These are phyloP conservation scores for Plemyria rubiginata DNA, from an alignment of 2,888 invertebrate genomes.

Conservation along the genomic window DNA sequence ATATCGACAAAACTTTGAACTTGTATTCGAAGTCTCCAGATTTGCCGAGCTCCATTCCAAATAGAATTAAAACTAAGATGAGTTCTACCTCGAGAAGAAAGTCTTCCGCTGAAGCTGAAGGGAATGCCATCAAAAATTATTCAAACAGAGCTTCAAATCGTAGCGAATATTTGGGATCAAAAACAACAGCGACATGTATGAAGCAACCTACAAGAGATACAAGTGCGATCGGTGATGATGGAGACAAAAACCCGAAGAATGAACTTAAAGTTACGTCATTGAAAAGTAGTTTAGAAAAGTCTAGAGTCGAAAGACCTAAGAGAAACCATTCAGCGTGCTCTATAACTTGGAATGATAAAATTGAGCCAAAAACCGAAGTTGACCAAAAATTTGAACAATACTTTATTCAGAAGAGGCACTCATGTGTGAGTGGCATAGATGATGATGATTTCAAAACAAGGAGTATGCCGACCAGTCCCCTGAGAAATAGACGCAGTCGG, in stretches of 20 bases:
- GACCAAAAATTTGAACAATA: constrained; percentile 74
- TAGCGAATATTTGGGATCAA: constrained; percentile 36
- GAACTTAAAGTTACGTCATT: constrained; percentile 53
- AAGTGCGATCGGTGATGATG: constrained; percentile 38
- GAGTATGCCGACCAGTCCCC: constrained; percentile 86
- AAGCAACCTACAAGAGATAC: constrained; percentile 52
- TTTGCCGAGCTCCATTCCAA: constrained; percentile 33
- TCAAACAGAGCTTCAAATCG: constrained; percentile 33
- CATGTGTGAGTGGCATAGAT: constrained; percentile 40
- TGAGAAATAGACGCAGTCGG: constrained; percentile 64
- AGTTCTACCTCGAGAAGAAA: constrained; percentile 44
- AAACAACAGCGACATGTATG: constrained; percentile 48
- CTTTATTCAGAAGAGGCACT: constrained; percentile 62
- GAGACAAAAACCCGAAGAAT: constrained; percentile 42
- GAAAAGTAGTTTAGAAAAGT: constrained; percentile 56
- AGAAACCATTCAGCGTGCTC: constrained; percentile 78
- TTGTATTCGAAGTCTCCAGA: constrained; percentile 45
- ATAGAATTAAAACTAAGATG: constrained; percentile 40
- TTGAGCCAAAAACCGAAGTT: constrained; percentile 63
- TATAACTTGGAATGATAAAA: constrained; percentile 78
- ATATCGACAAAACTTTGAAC: constrained; percentile 48
- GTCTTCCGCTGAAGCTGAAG: constrained; percentile 47
- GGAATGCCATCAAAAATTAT: constrained; percentile 41
- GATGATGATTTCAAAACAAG: constrained; percentile 73
- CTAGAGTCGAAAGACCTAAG: constrained; percentile 61